Conservation (phyloP, 2,888 invertebrate genomes). For the Anticlea derivata region DNA sequence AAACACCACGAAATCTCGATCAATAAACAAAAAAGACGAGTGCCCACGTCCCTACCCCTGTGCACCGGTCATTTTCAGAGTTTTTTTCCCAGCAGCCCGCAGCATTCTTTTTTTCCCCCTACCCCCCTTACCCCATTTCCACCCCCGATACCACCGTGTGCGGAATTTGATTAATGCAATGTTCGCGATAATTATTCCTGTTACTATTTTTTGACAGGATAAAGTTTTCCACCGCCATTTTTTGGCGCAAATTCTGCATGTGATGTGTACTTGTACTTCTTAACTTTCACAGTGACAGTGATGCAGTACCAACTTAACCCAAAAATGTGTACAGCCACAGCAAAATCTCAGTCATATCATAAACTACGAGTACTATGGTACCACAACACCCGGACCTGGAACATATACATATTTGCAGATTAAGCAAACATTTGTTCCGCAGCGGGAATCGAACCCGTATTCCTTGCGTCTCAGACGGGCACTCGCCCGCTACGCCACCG, state of each 20-base stretch:
- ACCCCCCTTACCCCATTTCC: constrained; percentile 36
- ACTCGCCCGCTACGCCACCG: no score
- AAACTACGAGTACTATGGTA: no score
- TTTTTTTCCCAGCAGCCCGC: constrained; percentile 79
- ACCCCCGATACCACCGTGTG: constrained; percentile 74
- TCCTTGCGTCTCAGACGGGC: no score
- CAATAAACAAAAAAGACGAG: constrained; percentile 46
- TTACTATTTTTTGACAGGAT: constrained; percentile 81
- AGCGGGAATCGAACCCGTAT: no score
- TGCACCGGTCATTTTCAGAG: constrained; percentile 62
- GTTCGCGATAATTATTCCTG: constrained; percentile 83
- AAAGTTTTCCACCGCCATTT: constrained; percentile 62
- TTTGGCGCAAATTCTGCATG: constrained; percentile 32
- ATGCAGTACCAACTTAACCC: no score
- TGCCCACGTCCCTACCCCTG: constrained; percentile 35
- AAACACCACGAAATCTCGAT: constrained; percentile 34
- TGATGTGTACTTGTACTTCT: no score
- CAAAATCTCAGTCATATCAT: no score
- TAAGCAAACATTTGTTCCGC: no score
- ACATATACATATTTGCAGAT: no score
- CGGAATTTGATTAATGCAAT: constrained; percentile 84
- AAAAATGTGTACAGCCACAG: no score
- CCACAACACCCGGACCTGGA: no score
- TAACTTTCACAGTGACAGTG: no score
- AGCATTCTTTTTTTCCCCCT: constrained; percentile 72